Evolutionary conservation across 2,797 vertebrate genomes (phyloP).

Genomic region (Hoplostethus mediterraneus): DNA sequence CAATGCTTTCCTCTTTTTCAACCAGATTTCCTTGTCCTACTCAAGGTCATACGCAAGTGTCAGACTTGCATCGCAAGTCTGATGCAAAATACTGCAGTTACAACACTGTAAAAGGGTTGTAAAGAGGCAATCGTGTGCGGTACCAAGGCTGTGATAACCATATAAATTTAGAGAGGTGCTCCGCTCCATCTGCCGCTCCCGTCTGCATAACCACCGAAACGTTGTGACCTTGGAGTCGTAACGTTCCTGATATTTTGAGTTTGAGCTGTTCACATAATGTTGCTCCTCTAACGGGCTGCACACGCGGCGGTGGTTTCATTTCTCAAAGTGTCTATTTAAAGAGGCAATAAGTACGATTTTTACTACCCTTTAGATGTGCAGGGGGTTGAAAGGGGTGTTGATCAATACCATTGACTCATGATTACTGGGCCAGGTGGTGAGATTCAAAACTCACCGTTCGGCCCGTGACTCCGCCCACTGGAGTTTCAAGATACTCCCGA

Average conservation of each 20-base stretch:
- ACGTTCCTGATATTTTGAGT: slow-evolving; percentile 61
- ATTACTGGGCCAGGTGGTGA: slow-evolving; percentile 52
- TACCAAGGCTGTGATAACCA: slow-evolving; percentile 65
- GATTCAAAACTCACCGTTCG: slow-evolving; percentile 18
- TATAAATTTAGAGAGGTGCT: slow-evolving; percentile 66
- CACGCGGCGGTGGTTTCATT: slow-evolving; percentile 21
- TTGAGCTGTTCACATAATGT: not conserved
- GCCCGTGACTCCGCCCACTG: not conserved
- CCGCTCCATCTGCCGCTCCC: slow-evolving; percentile 64
- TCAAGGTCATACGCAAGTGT: slow-evolving; percentile 63
- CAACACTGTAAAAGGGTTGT: slow-evolving; percentile 75
- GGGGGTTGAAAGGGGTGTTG: slow-evolving; percentile 45
- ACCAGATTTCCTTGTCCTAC: slow-evolving; percentile 48
- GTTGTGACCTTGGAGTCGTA: slow-evolving; percentile 66
- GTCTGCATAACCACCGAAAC: slow-evolving; percentile 42
- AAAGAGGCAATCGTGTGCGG: slow-evolving; percentile 73
- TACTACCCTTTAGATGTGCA: slow-evolving; percentile 50
- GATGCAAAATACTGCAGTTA: slow-evolving; percentile 63
- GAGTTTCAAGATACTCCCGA: too few relatives aligned
- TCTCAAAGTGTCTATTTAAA: slow-evolving; percentile 63
- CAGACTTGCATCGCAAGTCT: slow-evolving; percentile 58
- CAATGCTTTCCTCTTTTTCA: slow-evolving; percentile 10
- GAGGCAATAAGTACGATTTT: slow-evolving; percentile 60
- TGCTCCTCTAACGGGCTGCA: not conserved
- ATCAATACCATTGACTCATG: slow-evolving; percentile 39